phyloP scores from a whole-genome alignment of 2,888 invertebrate genomes.

The Aelia acuminata region DNA sequence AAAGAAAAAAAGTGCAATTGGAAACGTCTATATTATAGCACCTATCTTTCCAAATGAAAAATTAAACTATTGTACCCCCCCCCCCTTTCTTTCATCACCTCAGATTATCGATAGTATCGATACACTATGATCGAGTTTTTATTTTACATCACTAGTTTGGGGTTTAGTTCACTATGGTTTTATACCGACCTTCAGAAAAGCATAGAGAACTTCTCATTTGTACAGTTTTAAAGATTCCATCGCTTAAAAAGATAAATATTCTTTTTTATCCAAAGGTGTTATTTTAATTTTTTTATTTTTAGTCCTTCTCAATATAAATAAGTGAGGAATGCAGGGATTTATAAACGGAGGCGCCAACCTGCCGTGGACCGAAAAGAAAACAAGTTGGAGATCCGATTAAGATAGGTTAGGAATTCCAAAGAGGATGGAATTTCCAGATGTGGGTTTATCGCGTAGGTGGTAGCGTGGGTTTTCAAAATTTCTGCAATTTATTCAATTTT shows the following conservation, averaged over 20 bases:
- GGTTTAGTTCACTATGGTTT: too few relatives aligned
- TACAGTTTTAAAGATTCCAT: background rate
- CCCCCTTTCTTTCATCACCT: too few relatives aligned
- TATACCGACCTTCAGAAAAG: background rate
- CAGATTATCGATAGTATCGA: too few relatives aligned
- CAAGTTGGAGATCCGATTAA: conserved; percentile 17
- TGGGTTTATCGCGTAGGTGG: background rate
- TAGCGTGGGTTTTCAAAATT: background rate
- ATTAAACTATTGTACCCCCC: too few relatives aligned
- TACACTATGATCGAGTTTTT: too few relatives aligned
- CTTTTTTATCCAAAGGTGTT: background rate
- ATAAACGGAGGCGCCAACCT: background rate
- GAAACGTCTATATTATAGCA: too few relatives aligned
- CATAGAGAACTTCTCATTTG: background rate
- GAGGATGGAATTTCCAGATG: background rate
- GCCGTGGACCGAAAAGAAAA: background rate
- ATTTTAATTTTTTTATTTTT: too few relatives aligned
- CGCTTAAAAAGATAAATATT: background rate
- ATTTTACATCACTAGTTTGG: too few relatives aligned
- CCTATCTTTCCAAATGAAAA: too few relatives aligned
- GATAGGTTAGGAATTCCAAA: background rate
- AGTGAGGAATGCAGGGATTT: background rate
- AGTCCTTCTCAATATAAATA: background rate
- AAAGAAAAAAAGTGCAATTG: too few relatives aligned
- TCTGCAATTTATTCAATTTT: background rate